Conservation (phyloP, 1,140 invertebrate species). For the Elysia chlorotica region DNA sequence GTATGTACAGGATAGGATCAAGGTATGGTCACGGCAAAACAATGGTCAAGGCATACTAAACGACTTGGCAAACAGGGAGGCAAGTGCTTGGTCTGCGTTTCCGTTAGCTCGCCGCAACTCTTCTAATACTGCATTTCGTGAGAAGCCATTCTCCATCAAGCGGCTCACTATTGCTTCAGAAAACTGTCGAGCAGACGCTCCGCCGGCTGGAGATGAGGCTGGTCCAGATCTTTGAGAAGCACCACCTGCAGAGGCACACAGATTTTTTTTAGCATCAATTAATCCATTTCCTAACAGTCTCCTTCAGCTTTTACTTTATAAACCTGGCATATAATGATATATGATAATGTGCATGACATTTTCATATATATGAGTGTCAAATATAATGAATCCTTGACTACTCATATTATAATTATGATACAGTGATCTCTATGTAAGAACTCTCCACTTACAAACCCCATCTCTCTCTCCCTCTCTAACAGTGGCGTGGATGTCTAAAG, state of each 20-base stretch:
- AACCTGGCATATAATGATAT: background rate
- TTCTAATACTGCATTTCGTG: conserved; percentile 47
- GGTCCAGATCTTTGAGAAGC: background rate
- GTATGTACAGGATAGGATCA: no score
- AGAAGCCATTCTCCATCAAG: conserved; percentile 50
- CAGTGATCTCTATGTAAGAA: no score
- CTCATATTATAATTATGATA: no score
- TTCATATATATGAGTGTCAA: no score
- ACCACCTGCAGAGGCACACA: background rate
- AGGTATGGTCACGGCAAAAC: no score
- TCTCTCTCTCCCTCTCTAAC: no score
- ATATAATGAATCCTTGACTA: no score
- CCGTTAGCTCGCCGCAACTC: conserved; percentile 51
- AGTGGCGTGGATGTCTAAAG: no score
- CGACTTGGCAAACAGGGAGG: conserved; percentile 53
- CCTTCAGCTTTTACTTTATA: no score
- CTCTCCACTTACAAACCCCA: no score
- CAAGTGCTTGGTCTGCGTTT: conserved; percentile 51
- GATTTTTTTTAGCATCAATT: no score
- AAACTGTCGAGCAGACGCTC: conserved; percentile 29
- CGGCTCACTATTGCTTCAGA: conserved; percentile 42
- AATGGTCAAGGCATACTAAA: conserved; percentile 33
- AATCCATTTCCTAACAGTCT: no score
- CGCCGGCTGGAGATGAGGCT: conserved; percentile 1
- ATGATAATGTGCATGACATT: background rate